A percentile compares a stretch with the other conserved stretches of the same genome.
phyloP scores from a whole-genome alignment of 2,113 vertebrate genomes.

The Planiliza haematocheilus region DNA sequence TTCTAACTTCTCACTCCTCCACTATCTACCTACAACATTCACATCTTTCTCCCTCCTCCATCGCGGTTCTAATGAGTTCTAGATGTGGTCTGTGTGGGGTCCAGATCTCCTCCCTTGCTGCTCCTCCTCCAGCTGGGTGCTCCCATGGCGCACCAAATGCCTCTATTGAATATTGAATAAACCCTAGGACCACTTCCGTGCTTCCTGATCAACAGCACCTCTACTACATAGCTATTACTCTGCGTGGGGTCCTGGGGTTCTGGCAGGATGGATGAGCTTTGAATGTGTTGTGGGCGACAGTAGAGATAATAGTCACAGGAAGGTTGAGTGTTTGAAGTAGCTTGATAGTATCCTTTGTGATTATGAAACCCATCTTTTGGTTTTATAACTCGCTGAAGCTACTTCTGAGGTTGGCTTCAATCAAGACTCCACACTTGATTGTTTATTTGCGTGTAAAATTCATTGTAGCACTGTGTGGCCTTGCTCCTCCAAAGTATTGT shows the following conservation, averaged over 20 bases:
- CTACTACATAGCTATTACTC: slow-evolving; percentile 66
- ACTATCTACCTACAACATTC: slow-evolving; percentile 7
- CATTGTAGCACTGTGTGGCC: neutral
- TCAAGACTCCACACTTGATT: neutral
- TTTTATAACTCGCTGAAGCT: slow-evolving; percentile 27
- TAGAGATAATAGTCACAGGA: slow-evolving; percentile 45
- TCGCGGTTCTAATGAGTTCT: slow-evolving; percentile 62
- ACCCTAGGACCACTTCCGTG: slow-evolving; percentile 63
- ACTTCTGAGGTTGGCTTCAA: neutral
- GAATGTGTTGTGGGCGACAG: slow-evolving; percentile 47
- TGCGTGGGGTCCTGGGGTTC: slow-evolving; percentile 32
- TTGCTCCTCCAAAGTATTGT: neutral
- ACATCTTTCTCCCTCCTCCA: slow-evolving; percentile 13
- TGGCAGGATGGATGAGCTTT: slow-evolving; percentile 56
- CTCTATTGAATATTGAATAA: slow-evolving; percentile 82
- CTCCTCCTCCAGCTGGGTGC: slow-evolving; percentile 62
- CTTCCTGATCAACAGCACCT: slow-evolving; percentile 74
- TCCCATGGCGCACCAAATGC: slow-evolving; percentile 77
- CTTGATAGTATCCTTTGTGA: slow-evolving; percentile 39
- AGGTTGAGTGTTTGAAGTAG: slow-evolving; percentile 50
- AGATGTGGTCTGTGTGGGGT: slow-evolving; percentile 64
- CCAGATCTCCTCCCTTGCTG: slow-evolving; percentile 60
- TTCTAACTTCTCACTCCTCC: slow-evolving; percentile 9
- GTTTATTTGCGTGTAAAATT: neutral
- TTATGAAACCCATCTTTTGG: slow-evolving; percentile 36